A percentile compares a stretch with the other conserved stretches of the same genome.
Conservation (phyloP, 2,888 invertebrate genomes). For the Drosophila colorata region DNA sequence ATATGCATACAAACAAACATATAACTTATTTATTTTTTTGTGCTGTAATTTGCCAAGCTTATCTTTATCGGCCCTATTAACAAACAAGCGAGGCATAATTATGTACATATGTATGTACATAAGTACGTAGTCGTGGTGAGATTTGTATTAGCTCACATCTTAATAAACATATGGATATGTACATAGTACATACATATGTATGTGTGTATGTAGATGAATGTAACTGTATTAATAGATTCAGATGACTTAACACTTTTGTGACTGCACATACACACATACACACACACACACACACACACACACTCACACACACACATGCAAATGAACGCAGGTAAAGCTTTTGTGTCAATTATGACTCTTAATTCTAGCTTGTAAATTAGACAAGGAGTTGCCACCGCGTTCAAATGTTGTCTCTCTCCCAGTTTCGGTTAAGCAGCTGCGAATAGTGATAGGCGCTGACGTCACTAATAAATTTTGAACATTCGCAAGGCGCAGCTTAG, state of each 20-base stretch:
- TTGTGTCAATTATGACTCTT: constrained; percentile 47
- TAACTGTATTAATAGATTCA: constrained; percentile 36
- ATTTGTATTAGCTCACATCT: constrained; percentile 43
- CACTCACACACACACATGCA: constrained; percentile 22
- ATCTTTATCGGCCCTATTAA: constrained; percentile 53
- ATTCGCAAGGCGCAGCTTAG: constrained; percentile 54
- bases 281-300: constrained; percentile 8
- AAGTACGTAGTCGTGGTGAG: constrained; percentile 16
- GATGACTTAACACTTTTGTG: constrained; percentile 51
- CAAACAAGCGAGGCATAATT: constrained; percentile 41
- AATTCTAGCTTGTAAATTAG: constrained; percentile 49
- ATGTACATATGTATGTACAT: constrained; percentile 3
- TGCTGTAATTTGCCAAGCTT: constrained; percentile 53
- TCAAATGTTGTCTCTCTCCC: constrained; percentile 26
- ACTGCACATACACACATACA: not conserved
- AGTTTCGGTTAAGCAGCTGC: constrained; percentile 34
- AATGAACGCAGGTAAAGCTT: constrained; percentile 34
- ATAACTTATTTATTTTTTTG: constrained; percentile 21
- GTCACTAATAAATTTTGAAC: constrained; percentile 57
- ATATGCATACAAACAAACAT: constrained; percentile 27
- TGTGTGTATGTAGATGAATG: constrained; percentile 23
- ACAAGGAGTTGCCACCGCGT: constrained; percentile 51
- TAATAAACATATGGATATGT: constrained; percentile 9
- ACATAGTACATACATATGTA: not conserved
- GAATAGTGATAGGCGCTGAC: constrained; percentile 39